These are phyloP conservation scores for Margaritifera margaritifera DNA, from an alignment of 2,888 invertebrate species.

Conservation along the genomic window DNA sequence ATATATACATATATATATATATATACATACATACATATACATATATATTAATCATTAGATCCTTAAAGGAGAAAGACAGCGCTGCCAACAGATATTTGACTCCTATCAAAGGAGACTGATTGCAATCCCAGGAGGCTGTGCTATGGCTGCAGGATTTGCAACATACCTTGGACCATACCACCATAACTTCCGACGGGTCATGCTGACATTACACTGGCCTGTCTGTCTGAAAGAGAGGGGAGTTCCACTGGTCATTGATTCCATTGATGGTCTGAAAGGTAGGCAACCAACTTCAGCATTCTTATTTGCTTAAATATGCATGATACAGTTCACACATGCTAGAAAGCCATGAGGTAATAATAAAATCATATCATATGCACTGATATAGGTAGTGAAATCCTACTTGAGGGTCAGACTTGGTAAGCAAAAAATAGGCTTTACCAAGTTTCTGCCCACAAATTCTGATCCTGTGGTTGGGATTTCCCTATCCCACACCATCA, in stretches of 20 bases:
- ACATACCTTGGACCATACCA: conserved; percentile 72
- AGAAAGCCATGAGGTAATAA: too few species aligned
- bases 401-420: too few species aligned
- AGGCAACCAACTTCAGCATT: background rate
- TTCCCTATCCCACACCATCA: too few species aligned
- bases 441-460: too few species aligned
- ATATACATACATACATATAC: too few species aligned
- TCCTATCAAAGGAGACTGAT: conserved; percentile 58
- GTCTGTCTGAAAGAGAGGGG: conserved; percentile 71
- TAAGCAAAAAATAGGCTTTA: too few species aligned
- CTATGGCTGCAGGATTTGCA: conserved; percentile 68
- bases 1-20: too few species aligned
- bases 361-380: too few species aligned
- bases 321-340: too few species aligned
- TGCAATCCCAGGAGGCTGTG: conserved; percentile 67
- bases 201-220: conserved; percentile 72
- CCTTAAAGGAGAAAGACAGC: conserved; percentile 57
- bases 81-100: conserved; percentile 69
- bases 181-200: conserved; percentile 68
- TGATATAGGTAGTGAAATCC: too few species aligned
- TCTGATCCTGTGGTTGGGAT: too few species aligned
- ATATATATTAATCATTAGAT: conserved; percentile 38
- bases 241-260: conserved; percentile 70
- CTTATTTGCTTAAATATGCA: too few species aligned
- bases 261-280: conserved; percentile 69